Percentiles rank a stretch among this genome's conserved stretches.
phyloP scores from a whole-genome alignment of 2,888 invertebrate species.

The Carterocephalus palaemon region DNA sequence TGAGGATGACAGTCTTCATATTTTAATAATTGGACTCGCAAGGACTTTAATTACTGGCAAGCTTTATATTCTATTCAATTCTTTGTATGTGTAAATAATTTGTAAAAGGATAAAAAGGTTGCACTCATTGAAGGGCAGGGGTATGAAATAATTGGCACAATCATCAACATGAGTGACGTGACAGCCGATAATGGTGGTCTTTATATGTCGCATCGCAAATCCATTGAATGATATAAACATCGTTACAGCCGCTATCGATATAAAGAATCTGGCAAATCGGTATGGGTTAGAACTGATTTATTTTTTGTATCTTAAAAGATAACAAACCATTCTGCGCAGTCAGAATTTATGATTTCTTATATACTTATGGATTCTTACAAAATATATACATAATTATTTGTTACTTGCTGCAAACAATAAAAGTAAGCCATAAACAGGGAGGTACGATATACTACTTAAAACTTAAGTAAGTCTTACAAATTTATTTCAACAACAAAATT shows the following conservation, averaged over 20 bases:
- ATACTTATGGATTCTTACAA: too few species aligned
- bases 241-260: slow-evolving; percentile 3
- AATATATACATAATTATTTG: too few species aligned
- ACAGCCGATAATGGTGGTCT: slow-evolving; percentile 11
- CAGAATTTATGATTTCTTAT: too few species aligned
- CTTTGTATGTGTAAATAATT: slow-evolving; percentile 23
- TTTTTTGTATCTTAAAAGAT: too few species aligned
- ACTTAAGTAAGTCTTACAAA: too few species aligned
- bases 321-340: too few species aligned
- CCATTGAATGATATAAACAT: slow-evolving; percentile 5
- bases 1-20: slow-evolving; percentile 17
- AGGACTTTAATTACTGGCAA: slow-evolving; percentile 6
- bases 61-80: slow-evolving; percentile 22
- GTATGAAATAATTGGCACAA: slow-evolving; percentile 19
- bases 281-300: too few species aligned
- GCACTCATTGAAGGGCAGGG: slow-evolving; percentile 13
- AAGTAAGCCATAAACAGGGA: too few species aligned
- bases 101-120: slow-evolving; percentile 15
- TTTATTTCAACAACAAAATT: too few species aligned
- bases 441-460: too few species aligned
- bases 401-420: too few species aligned
- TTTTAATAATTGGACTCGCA: slow-evolving; percentile 18
- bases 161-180: slow-evolving; percentile 19
- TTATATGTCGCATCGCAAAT: slow-evolving; percentile 11
- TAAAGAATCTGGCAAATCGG: too few species aligned